Base-by-base conservation (phyloP, 2,113 vertebrate species). In the Triplophysa dalaica region DNA sequence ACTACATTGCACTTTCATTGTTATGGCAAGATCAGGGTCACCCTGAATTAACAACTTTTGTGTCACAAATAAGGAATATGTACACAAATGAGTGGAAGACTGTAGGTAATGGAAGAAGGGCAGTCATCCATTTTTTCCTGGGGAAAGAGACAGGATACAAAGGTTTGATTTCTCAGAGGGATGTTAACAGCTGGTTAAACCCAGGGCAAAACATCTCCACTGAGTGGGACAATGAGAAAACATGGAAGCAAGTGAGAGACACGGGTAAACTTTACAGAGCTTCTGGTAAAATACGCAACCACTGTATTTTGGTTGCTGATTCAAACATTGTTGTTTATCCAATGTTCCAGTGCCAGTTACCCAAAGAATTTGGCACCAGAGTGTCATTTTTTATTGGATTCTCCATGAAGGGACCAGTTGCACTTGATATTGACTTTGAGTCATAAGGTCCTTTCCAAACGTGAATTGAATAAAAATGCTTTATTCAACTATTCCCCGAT, bases 331-430 rank as follows among this genome's bases (percentile, higher is more conserved):
- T n/a, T 54, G 38, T 92, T 0, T 69, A 85, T 54, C 89, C 91
- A 64, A 65, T 87, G 79, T 89, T 85, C 81, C 81, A 19, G 83
- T 85, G 86, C 41, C 85, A 91, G 79, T 72, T 90, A 6, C 24
- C 76, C 66, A 83, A 82, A 0, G 8, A 8, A 2, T 22, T 58
- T 1, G 82, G 78, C 0, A 83, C 80, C 0, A 7, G 26, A 14
- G 90, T 91, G 16, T 88, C 88, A 1, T 92, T 91, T 84, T 89
- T 88, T 21, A 29, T 87, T 0, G 91, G 90, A 19, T 92, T 92
- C 81, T 83, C 91, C 0, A 86, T 92, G 73, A 88, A 82, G 73
- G 91, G 89, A 8, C 91, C 91, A 33, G 9, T 91, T 56, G 89
- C 91, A 63, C 77, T 89, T 60, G 91, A 87, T 64, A 85, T 91